Evolutionary conservation across 2,888 invertebrate species (phyloP).

Genomic region (Chloroclysta siterata): DNA sequence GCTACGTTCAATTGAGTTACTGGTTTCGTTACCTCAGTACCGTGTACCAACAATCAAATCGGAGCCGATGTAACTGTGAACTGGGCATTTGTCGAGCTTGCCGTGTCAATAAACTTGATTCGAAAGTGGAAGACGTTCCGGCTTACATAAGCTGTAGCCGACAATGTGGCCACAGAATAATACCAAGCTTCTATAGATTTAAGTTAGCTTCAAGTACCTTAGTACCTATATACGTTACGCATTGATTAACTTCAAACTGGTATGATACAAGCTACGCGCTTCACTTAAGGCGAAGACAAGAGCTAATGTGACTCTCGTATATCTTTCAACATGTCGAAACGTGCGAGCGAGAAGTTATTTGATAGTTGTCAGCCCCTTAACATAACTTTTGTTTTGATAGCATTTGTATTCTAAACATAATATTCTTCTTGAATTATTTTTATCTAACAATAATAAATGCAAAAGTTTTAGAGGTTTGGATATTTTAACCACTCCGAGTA

Average conservation of each 20-base stretch:
- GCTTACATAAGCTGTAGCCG: slow-evolving; percentile 79
- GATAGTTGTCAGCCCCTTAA: too few relatives aligned
- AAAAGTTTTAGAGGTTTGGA: too few relatives aligned
- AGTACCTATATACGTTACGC: slow-evolving; percentile 2
- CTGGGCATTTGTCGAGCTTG: slow-evolving; percentile 80
- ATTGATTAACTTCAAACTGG: slow-evolving; percentile 5
- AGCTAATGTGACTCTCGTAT: too few relatives aligned
- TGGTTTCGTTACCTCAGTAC: slow-evolving; percentile 21
- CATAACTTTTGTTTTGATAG: too few relatives aligned
- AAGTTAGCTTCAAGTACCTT: slow-evolving; percentile 10
- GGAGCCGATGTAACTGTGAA: slow-evolving; percentile 80
- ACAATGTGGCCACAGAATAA: slow-evolving; percentile 67
- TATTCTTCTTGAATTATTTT: too few relatives aligned
- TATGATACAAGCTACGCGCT: background rate
- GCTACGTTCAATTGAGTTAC: slow-evolving; percentile 18
- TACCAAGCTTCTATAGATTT: background rate
- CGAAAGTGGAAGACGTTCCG: slow-evolving; percentile 84
- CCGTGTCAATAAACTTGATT: slow-evolving; percentile 85
- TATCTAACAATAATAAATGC: too few relatives aligned
- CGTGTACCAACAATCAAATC: slow-evolving; percentile 68
- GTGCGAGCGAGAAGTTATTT: too few relatives aligned
- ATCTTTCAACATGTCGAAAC: too few relatives aligned
- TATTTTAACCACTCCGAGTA: too few relatives aligned
- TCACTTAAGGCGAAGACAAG: too few relatives aligned
- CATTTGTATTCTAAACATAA: too few relatives aligned